Conservation (phyloP, 2,113 vertebrate genomes). For the Chaenogobius annularis region DNA sequence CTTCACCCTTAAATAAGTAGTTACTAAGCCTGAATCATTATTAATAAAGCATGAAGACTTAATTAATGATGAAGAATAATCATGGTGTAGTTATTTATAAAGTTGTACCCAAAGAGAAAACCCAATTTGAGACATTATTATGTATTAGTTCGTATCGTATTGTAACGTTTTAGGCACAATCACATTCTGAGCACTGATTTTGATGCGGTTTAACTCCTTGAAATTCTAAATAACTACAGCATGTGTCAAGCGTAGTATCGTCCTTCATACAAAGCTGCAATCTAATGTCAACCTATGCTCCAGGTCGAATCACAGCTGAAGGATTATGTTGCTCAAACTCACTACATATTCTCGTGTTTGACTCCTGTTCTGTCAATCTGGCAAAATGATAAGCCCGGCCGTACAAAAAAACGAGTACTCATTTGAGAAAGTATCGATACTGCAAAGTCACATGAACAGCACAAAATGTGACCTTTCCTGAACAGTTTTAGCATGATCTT, state of each 20-base stretch:
- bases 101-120: neutral
- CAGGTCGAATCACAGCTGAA: neutral
- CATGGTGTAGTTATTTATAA: no score
- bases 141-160: neutral
- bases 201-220: neutral
- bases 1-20: no score
- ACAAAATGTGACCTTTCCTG: no score
- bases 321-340: slow-evolving; percentile 10
- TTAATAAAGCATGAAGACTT: no score
- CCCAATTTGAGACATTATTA: neutral
- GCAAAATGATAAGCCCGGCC: slow-evolving; percentile 47
- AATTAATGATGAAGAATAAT: no score
- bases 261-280: neutral
- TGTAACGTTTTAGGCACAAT: neutral
- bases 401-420: neutral
- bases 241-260: neutral
- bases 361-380: slow-evolving; percentile 39
- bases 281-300: slow-evolving; percentile 24
- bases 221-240: neutral
- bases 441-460: no score
- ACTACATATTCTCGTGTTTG: slow-evolving; percentile 14
- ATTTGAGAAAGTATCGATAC: no score
- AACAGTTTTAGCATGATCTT: no score
- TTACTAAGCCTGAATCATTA: no score
- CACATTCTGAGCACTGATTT: neutral